Percentiles rank a stretch among this genome's conserved stretches.
These are phyloP conservation scores for Hemibates koningsi DNA, from an alignment of 2,113 vertebrate genomes.

Conservation along the genomic window DNA sequence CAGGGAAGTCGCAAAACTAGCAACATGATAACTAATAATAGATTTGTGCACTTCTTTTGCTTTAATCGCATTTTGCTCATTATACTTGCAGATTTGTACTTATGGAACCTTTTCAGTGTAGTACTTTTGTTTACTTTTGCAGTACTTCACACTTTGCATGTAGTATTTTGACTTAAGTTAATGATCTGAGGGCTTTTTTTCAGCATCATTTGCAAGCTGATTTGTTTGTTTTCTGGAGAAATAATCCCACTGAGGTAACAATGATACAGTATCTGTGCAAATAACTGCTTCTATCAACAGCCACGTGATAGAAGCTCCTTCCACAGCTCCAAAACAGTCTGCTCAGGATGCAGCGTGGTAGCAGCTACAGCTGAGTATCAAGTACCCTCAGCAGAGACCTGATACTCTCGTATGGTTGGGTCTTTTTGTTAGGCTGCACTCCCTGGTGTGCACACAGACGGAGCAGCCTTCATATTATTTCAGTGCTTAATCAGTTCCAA, in stretches of 20 bases:
- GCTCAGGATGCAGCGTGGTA: neutral
- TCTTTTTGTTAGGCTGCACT: neutral
- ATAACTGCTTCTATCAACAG: neutral
- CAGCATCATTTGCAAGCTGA: neutral
- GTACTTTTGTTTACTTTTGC: neutral
- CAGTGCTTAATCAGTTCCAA: slow-evolving; percentile 18
- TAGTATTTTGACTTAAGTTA: neutral
- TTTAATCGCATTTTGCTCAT: neutral
- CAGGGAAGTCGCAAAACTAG: neutral
- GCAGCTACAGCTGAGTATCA: neutral
- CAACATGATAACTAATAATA: neutral
- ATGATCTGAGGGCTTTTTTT: neutral
- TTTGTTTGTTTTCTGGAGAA: neutral
- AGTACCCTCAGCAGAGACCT: neutral
- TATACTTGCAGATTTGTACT: neutral
- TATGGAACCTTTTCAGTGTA: neutral
- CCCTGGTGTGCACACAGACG: neutral
- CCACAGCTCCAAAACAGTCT: neutral
- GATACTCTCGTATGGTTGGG: neutral
- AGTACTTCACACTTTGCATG: neutral
- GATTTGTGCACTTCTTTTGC: neutral
- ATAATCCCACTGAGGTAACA: neutral
- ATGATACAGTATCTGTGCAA: neutral
- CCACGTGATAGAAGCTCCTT: neutral
- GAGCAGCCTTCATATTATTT: neutral